These are phyloP conservation scores for Sebastes minor DNA, from an alignment of 2,797 vertebrate species.

Conservation along the genomic window DNA sequence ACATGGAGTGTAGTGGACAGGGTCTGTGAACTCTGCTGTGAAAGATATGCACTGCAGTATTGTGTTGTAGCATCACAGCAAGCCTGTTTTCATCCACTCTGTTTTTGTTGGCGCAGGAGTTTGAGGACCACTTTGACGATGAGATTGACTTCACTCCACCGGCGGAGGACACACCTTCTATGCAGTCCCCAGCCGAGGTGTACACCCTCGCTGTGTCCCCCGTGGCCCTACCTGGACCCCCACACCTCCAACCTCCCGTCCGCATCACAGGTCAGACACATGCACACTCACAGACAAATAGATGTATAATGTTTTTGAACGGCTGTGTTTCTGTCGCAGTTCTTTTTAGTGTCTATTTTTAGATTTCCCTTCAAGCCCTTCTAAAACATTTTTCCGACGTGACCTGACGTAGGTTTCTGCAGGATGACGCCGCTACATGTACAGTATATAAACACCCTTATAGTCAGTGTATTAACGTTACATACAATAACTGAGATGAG, in stretches of 20 bases:
- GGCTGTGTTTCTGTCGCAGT: neutral
- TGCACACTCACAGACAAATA: neutral
- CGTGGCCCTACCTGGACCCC: conserved; percentile 88
- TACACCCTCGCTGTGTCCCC: conserved; percentile 95
- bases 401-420: too few species aligned
- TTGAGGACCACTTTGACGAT: conserved; percentile 98
- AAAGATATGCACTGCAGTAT: neutral
- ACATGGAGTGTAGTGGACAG: neutral
- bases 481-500: too few species aligned
- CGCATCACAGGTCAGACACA: conserved; percentile 70
- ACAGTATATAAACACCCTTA: too few species aligned
- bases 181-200: conserved; percentile 95
- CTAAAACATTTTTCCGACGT: too few species aligned
- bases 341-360: too few species aligned
- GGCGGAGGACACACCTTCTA: conserved; percentile 96
- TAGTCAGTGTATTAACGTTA: too few species aligned
- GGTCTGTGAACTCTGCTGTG: neutral
- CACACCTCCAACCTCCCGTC: conserved; percentile 88
- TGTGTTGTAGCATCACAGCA: neutral
- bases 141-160: conserved; percentile 98
- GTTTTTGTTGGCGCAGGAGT: conserved; percentile 83
- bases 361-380: too few species aligned
- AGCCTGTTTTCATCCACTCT: neutral
- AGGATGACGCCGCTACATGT: too few species aligned
- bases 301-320: neutral